Evolutionary conservation across 2,113 vertebrate genomes (phyloP).

Genomic region (Chaetops frenatus): DNA sequence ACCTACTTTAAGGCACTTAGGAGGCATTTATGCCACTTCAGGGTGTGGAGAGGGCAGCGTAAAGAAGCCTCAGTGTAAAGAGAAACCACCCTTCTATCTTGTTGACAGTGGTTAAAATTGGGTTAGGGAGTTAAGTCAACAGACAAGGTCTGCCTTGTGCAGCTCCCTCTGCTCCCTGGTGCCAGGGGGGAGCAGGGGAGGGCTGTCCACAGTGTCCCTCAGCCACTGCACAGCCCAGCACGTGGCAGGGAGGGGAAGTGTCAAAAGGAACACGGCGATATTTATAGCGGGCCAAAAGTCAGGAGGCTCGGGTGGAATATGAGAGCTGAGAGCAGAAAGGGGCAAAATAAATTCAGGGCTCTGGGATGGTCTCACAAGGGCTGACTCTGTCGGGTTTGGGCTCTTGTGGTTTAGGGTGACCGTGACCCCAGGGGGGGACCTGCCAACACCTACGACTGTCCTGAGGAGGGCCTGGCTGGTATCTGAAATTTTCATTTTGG

Average conservation of each 20-base stretch:
- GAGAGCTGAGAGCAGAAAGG: not conserved
- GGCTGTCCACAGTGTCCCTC: not conserved
- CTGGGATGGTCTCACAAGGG: not conserved
- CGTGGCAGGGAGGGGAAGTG: not conserved
- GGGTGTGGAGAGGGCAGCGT: conserved; percentile 9
- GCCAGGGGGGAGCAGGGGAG: not conserved
- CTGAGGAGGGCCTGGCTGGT: not conserved
- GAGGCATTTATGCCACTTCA: conserved; percentile 45
- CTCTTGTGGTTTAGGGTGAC: not conserved
- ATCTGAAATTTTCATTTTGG: not conserved
- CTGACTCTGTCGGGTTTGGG: not conserved
- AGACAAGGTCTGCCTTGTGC: conserved; percentile 20
- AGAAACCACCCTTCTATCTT: conserved; percentile 51
- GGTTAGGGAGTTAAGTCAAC: not conserved
- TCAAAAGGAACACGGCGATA: not conserved
- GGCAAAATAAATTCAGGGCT: not conserved
- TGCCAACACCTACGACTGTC: rapidly evolving
- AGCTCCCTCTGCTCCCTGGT: not conserved
- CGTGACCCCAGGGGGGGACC: rapidly evolving
- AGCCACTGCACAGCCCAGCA: not conserved
- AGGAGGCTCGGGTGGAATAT: not conserved
- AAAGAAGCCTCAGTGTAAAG: conserved; percentile 18
- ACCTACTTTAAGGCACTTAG: conserved; percentile 51
- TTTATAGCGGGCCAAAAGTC: not conserved
- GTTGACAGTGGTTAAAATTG: conserved; percentile 56